phyloP scores from a whole-genome alignment of 2,888 invertebrate species.

The Leptinotarsa rubiginosa region DNA sequence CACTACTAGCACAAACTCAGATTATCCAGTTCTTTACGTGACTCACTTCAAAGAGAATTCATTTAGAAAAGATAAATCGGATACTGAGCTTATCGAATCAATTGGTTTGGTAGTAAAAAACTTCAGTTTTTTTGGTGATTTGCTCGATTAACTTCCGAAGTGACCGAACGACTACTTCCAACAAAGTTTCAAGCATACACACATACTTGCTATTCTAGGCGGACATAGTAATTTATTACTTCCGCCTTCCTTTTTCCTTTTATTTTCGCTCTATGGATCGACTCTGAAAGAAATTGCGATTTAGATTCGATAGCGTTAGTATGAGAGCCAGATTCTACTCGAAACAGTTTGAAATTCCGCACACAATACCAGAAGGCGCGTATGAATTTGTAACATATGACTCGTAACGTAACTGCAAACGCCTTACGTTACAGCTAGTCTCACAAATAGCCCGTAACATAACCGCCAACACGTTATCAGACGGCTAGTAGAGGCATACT shows the following conservation, averaged over 20 bases:
- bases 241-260: constrained; percentile 12
- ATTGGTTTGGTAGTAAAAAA: background rate
- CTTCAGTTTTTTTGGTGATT: background rate
- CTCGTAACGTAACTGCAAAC: no score
- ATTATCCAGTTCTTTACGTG: background rate
- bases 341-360: background rate
- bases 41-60: background rate
- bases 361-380: background rate
- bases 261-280: constrained; percentile 34
- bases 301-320: background rate
- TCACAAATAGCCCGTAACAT: no score
- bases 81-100: background rate
- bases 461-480: no score
- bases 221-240: constrained; percentile 37
- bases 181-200: background rate
- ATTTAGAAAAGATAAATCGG: background rate
- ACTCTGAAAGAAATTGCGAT: background rate
- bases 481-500: no score
- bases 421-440: no score
- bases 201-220: constrained; percentile 38
- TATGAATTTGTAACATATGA: no score
- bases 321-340: background rate
- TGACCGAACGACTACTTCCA: background rate
- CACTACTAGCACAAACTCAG: no score
- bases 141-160: background rate